A percentile compares a stretch with the other conserved stretches of the same genome.
Evolutionary conservation across 2,113 vertebrate species (phyloP).

Genomic region (Cichladusa arquata): DNA sequence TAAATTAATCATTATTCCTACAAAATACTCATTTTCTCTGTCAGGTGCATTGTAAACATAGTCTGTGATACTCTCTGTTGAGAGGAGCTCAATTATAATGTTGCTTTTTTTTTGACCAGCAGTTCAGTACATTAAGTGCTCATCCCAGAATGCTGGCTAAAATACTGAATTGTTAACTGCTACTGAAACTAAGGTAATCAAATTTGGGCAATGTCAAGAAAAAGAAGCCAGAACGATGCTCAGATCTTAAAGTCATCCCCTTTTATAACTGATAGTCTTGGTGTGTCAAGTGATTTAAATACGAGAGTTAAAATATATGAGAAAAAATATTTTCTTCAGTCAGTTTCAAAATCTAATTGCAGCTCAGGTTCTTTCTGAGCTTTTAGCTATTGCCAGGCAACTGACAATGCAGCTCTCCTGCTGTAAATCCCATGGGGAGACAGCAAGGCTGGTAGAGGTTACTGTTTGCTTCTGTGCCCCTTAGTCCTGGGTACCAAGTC

Average conservation of each 20-base stretch:
- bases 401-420: background rate
- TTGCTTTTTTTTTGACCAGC: background rate
- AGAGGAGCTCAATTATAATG: background rate
- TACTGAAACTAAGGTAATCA: background rate
- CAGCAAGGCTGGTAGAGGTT: background rate
- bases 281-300: background rate
- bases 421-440: background rate
- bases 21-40: background rate
- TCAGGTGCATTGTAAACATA: background rate
- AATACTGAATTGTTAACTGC: fast-evolving
- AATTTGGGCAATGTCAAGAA: background rate
- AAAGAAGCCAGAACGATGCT: background rate
- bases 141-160: background rate
- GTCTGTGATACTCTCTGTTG: background rate
- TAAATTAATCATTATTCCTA: background rate
- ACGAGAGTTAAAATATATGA: background rate
- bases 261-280: background rate
- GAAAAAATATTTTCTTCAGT: background rate
- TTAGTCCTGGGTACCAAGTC: background rate
- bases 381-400: background rate
- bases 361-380: background rate
- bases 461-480: background rate
- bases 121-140: background rate
- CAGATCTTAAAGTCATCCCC: background rate
- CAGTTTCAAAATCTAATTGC: background rate